Evolutionary conservation across 2,113 vertebrate species (phyloP).

Genomic region (Sciurus niger): DNA sequence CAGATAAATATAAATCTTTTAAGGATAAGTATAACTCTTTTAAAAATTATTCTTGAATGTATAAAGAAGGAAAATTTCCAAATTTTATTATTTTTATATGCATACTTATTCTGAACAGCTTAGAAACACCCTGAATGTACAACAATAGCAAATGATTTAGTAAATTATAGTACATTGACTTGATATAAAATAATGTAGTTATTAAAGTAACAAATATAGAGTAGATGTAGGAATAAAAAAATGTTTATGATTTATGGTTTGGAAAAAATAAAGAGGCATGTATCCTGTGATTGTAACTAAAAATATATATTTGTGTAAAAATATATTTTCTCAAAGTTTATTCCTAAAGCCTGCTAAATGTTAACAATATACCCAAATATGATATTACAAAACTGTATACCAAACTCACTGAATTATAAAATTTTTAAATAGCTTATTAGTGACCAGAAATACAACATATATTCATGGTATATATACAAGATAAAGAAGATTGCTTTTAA

Average conservation of each 20-base stretch:
- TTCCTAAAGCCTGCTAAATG: neutral
- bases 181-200: slow-evolving; percentile 18
- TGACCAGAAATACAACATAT: neutral
- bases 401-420: neutral
- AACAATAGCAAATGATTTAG: slow-evolving; percentile 33
- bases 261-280: neutral
- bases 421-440: neutral
- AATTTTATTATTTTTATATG: neutral
- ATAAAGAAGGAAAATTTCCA: neutral
- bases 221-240: slow-evolving; percentile 58
- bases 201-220: slow-evolving; percentile 60
- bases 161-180: slow-evolving; percentile 44
- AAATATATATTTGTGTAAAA: slow-evolving; percentile 45
- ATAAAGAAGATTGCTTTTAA: neutral
- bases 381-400: neutral
- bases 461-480: neutral
- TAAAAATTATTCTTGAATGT: neutral
- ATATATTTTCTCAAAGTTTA: slow-evolving; percentile 25
- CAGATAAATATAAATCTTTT: neutral
- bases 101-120: neutral
- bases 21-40: neutral
- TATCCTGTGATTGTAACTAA: neutral
- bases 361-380: neutral
- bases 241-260: slow-evolving; percentile 10
- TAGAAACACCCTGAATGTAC: slow-evolving; percentile 47